Percentiles rank a stretch among this genome's conserved stretches.
phyloP scores from a whole-genome alignment of 2,113 vertebrate species.

The Pungitius pungitius region DNA sequence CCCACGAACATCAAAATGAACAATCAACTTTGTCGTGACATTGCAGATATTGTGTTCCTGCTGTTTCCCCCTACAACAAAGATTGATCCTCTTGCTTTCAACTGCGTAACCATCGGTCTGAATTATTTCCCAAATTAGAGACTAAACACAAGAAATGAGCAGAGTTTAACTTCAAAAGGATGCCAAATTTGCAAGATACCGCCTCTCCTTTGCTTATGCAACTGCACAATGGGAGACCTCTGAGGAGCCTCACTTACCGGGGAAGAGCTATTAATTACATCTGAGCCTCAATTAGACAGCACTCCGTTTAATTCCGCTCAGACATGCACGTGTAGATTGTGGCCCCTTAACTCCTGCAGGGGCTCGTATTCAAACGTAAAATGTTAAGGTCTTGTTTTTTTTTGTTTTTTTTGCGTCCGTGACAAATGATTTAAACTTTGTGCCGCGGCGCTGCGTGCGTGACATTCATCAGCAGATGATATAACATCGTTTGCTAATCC shows the following conservation, averaged over 20 bases:
- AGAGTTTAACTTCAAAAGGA: conserved; percentile 68
- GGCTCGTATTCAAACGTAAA: conserved; percentile 33
- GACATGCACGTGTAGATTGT: conserved; percentile 22
- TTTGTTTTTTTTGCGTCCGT: conserved; percentile 32
- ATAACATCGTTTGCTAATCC: conserved; percentile 50
- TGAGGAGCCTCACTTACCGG: conserved; percentile 45
- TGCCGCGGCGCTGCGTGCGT: conserved; percentile 30
- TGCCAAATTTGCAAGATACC: conserved; percentile 35
- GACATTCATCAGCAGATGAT: conserved; percentile 50
- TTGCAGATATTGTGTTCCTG: conserved; percentile 1
- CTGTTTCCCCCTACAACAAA: conserved; percentile 26
- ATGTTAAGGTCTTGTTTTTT: conserved; percentile 39
- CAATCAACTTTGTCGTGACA: conserved; percentile 14
- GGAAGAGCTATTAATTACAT: conserved; percentile 66
- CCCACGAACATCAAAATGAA: neutral
- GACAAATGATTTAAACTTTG: conserved; percentile 45
- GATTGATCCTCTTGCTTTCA: conserved; percentile 6
- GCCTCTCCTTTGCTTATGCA: conserved; percentile 27
- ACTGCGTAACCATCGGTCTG: conserved; percentile 23
- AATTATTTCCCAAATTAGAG: conserved; percentile 48
- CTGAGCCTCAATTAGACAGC: conserved; percentile 66
- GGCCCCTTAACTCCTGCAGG: conserved; percentile 17
- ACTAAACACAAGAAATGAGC: conserved; percentile 54
- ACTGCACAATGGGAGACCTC: conserved; percentile 51
- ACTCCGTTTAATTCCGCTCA: conserved; percentile 26